Evolutionary conservation across 2,113 vertebrate species (phyloP).

Genomic region (Thomomys bottae): DNA sequence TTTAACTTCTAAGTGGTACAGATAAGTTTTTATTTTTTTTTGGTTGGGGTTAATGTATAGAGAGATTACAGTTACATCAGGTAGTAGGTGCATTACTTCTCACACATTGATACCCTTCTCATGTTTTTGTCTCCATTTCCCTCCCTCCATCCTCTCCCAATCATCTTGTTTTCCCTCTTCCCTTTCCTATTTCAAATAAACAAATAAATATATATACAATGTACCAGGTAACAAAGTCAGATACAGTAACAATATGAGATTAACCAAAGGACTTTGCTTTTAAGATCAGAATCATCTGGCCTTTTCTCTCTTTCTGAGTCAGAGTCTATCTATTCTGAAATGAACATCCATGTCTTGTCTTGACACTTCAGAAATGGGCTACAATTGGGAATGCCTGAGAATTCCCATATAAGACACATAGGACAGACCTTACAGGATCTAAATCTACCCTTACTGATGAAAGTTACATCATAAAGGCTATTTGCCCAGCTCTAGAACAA

Average conservation of each 20-base stretch:
- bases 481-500: background rate
- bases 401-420: background rate
- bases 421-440: background rate
- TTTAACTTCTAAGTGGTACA: slow-evolving; percentile 30
- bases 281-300: background rate
- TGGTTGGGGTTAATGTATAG: too few species aligned
- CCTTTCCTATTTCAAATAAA: too few species aligned
- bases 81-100: too few species aligned
- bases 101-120: too few species aligned
- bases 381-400: background rate
- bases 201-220: too few species aligned
- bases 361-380: background rate
- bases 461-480: background rate
- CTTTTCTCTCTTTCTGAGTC: background rate
- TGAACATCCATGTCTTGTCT: background rate
- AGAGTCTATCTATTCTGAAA: background rate
- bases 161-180: too few species aligned
- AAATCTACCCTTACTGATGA: background rate
- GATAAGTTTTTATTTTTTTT: background rate
- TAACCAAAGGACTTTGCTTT: background rate
- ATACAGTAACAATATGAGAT: too few species aligned
- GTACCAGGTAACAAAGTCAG: too few species aligned
- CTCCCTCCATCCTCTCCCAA: too few species aligned
- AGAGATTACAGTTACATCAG: too few species aligned
- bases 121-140: too few species aligned